phyloP scores from a whole-genome alignment of 2,113 vertebrate genomes.

The Neofelis nebulosa region DNA sequence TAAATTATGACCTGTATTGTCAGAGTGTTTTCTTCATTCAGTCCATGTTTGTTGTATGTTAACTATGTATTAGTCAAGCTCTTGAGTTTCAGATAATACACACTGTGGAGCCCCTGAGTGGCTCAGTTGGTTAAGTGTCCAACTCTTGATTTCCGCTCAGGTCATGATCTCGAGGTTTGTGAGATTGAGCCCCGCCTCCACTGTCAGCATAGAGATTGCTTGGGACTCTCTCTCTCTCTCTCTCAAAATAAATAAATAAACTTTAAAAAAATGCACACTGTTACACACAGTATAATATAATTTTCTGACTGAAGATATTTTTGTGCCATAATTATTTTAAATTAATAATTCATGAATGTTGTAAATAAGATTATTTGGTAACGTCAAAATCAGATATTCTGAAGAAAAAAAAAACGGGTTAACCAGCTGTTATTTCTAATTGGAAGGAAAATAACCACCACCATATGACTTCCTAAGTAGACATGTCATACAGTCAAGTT shows the following conservation, averaged over 20 bases:
- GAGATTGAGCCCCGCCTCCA: too few relatives aligned
- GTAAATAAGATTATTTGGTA: constrained; percentile 33
- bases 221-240: too few relatives aligned
- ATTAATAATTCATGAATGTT: neutral
- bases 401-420: neutral
- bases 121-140: too few relatives aligned
- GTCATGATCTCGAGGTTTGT: too few relatives aligned
- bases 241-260: too few relatives aligned
- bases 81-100: neutral
- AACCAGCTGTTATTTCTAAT: constrained; percentile 47
- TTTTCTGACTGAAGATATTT: constrained; percentile 28
- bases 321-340: constrained; percentile 39
- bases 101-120: neutral
- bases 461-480: neutral
- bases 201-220: too few relatives aligned
- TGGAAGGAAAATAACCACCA: neutral
- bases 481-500: neutral
- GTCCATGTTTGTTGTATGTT: neutral
- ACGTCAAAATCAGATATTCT: constrained; percentile 28
- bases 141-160: too few relatives aligned
- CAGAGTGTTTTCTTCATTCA: neutral
- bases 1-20: neutral
- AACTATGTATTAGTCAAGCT: neutral
- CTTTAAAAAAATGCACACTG: neutral
- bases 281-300: neutral